These are phyloP conservation scores for Protophormia terraenovae DNA, from an alignment of 2,888 invertebrate species.

Conservation along the genomic window DNA sequence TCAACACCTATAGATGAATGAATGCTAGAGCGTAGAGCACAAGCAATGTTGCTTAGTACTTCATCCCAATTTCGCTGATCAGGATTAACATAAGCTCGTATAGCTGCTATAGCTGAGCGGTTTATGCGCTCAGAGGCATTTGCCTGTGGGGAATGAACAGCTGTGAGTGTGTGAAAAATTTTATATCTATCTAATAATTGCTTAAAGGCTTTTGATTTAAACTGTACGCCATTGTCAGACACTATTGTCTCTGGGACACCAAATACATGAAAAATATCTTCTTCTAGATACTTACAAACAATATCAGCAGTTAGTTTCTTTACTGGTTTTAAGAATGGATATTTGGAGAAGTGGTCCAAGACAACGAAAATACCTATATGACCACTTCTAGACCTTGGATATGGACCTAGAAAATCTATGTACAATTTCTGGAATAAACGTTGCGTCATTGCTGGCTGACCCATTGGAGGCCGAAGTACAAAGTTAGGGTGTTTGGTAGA, in stretches of 20 bases:
- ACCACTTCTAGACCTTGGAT: neutral
- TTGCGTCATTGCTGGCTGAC: neutral
- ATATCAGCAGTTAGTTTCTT: neutral
- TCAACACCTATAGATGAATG: no score
- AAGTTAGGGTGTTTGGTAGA: neutral
- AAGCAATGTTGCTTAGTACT: no score
- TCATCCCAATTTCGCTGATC: no score
- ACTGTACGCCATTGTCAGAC: neutral
- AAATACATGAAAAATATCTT: neutral
- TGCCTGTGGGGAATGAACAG: no score
- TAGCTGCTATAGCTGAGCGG: no score
- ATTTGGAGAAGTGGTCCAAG: neutral
- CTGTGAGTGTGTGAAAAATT: no score
- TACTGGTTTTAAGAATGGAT: neutral
- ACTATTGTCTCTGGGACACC: neutral
- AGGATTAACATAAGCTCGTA: no score
- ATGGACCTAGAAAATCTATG: neutral
- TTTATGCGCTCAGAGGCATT: no score
- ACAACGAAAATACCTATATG: neutral
- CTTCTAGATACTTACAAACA: neutral
- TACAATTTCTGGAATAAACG: neutral
- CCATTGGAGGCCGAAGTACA: neutral
- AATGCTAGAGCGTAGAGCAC: no score
- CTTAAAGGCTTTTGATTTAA: neutral
- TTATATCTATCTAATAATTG: no score